Conservation (phyloP, 2,113 vertebrate species). For the Prunella himalayana region DNA sequence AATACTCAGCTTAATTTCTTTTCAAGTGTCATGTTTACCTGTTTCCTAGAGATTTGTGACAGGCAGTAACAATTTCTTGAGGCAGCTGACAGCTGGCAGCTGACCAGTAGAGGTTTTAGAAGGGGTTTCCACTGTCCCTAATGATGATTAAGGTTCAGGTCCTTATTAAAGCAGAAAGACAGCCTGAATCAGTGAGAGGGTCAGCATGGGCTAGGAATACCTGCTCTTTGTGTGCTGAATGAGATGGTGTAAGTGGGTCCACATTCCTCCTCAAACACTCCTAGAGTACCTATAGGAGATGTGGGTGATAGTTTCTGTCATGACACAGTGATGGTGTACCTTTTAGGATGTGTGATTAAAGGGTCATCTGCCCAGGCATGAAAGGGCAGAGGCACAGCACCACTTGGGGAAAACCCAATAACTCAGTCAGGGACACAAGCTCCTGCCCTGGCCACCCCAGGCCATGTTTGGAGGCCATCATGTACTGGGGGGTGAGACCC, state of each 20-base stretch:
- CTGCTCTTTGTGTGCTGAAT: not conserved
- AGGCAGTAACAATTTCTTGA: not conserved
- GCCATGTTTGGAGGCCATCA: not conserved
- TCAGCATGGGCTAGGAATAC: not conserved
- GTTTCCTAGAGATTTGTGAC: not conserved
- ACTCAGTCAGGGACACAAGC: rapidly evolving
- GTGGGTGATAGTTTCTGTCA: not conserved
- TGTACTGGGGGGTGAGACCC: rapidly evolving
- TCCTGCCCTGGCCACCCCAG: not conserved
- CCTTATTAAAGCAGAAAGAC: not conserved
- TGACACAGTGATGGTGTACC: too few species aligned
- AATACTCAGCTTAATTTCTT: not conserved
- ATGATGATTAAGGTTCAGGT: not conserved
- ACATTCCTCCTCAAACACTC: not conserved
- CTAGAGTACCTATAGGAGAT: not conserved
- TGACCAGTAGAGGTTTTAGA: not conserved
- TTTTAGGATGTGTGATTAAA: not conserved
- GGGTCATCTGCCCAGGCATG: rapidly evolving
- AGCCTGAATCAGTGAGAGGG: not conserved
- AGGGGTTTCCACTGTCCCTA: not conserved
- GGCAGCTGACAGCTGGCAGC: not conserved
- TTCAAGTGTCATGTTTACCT: not conserved
- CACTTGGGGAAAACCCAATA: not conserved
- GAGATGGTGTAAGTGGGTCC: not conserved
- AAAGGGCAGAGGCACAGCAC: rapidly evolving